Percentiles rank a stretch among this genome's conserved stretches.
phyloP scores from a whole-genome alignment of 2,888 invertebrate genomes.

The Dermolepida albohirtum region DNA sequence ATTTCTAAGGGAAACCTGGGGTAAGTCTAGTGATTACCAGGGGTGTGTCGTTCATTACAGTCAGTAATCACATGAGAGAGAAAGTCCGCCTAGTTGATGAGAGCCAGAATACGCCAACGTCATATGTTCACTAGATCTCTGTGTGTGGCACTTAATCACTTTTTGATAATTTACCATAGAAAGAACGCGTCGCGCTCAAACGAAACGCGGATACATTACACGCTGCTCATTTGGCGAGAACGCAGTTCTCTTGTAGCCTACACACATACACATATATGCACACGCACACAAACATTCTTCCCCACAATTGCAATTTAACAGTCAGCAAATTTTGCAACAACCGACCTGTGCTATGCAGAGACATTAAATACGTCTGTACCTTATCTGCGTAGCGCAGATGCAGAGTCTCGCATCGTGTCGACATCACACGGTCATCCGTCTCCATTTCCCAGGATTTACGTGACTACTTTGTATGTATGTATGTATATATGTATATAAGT shows the following conservation, averaged over 20 bases:
- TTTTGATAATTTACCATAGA: slow-evolving; percentile 41
- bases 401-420: neutral
- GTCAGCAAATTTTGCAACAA: slow-evolving; percentile 29
- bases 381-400: slow-evolving; percentile 44
- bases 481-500: neutral
- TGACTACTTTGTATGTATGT: neutral
- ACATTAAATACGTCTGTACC: slow-evolving; percentile 27
- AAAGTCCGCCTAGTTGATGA: no score
- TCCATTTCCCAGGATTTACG: slow-evolving; percentile 43
- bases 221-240: no score
- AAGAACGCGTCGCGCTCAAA: slow-evolving; percentile 8
- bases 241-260: no score
- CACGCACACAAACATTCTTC: neutral
- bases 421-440: slow-evolving; percentile 41
- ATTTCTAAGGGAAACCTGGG: slow-evolving; percentile 25
- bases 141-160: slow-evolving; percentile 41
- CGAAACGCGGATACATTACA: neutral
- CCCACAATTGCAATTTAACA: neutral
- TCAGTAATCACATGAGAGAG: slow-evolving; percentile 32
- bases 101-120: no score
- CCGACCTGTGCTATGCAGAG: slow-evolving; percentile 6
- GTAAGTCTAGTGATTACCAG: neutral
- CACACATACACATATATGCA: no score
- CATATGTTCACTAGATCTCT: neutral
- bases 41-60: slow-evolving; percentile 20